These are phyloP conservation scores for Yponomeuta evonymella DNA, from an alignment of 2,888 invertebrate genomes.

Conservation along the genomic window DNA sequence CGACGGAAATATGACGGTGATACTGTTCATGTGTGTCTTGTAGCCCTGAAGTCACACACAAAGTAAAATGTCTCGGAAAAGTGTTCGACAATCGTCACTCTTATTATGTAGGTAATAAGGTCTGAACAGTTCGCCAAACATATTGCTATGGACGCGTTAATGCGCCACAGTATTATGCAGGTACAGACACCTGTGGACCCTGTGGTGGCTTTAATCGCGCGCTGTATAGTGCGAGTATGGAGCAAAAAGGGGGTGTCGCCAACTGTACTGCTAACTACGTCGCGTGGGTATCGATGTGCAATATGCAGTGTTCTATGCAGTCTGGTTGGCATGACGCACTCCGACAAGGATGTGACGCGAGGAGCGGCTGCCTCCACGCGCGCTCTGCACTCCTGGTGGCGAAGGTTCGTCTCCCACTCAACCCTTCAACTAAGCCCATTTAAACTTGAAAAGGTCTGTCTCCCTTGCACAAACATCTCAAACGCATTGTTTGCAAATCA, in stretches of 20 bases:
- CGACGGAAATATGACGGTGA: slow-evolving; percentile 38
- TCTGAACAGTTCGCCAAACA: not conserved
- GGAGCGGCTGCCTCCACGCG: slow-evolving; percentile 38
- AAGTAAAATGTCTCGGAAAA: not conserved
- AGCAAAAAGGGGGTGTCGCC: not conserved
- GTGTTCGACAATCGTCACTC: not conserved
- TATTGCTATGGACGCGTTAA: not conserved
- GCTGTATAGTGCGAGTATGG: not conserved
- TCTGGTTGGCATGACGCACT: not conserved
- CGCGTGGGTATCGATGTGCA: not conserved
- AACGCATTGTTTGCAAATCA: slow-evolving; percentile 40
- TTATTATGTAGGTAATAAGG: not conserved
- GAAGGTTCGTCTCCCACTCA: slow-evolving; percentile 59
- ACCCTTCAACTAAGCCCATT: slow-evolving; percentile 61
- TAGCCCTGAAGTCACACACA: not conserved
- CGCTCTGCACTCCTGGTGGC: slow-evolving; percentile 51
- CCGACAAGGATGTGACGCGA: slow-evolving; percentile 5
- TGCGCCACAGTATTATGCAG: not conserved
- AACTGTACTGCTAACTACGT: too few relatives aligned
- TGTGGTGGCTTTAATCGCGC: not conserved
- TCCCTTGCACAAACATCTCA: slow-evolving; percentile 22
- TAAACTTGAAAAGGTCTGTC: slow-evolving; percentile 43
- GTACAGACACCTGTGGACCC: not conserved
- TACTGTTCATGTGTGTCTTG: slow-evolving; percentile 32
- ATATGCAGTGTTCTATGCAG: slow-evolving; percentile 7